Evolutionary conservation across 1,140 invertebrate species (phyloP).

Genomic region (Formica exsecta): DNA sequence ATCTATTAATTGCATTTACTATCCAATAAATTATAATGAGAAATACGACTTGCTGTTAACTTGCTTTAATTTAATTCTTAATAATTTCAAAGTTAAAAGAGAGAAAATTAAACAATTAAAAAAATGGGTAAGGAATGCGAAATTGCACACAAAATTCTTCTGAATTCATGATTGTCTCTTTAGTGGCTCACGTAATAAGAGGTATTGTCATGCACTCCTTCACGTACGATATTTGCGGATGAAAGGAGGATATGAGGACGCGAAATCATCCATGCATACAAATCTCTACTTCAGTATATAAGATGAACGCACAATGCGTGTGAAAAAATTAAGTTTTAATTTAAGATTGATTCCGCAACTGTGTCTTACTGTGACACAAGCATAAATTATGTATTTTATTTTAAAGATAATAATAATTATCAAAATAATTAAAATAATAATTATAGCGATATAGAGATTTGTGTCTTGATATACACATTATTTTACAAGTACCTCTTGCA

Average conservation of each 20-base stretch:
- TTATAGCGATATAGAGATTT: not conserved
- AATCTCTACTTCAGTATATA: constrained; percentile 3
- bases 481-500: not conserved
- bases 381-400: not conserved
- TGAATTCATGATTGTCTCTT: constrained; percentile 13
- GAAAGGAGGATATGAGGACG: constrained; percentile 31
- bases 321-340: not conserved
- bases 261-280: constrained; percentile 28
- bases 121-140: not conserved
- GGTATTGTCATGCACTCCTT: constrained; percentile 29
- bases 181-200: not conserved
- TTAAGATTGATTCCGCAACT: constrained; percentile 3
- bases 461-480: not conserved
- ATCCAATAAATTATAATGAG: not conserved
- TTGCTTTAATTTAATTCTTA: constrained; percentile 4
- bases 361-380: not conserved
- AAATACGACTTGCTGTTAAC: not conserved
- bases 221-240: constrained; percentile 27
- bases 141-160: not conserved
- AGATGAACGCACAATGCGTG: not conserved
- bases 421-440: not conserved
- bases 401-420: not conserved
- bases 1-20: not conserved
- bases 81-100: not conserved
- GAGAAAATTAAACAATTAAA: constrained; percentile 4